These are phyloP conservation scores for Podarcis raffonei DNA, from an alignment of 2,113 vertebrate genomes.

Conservation along the genomic window DNA sequence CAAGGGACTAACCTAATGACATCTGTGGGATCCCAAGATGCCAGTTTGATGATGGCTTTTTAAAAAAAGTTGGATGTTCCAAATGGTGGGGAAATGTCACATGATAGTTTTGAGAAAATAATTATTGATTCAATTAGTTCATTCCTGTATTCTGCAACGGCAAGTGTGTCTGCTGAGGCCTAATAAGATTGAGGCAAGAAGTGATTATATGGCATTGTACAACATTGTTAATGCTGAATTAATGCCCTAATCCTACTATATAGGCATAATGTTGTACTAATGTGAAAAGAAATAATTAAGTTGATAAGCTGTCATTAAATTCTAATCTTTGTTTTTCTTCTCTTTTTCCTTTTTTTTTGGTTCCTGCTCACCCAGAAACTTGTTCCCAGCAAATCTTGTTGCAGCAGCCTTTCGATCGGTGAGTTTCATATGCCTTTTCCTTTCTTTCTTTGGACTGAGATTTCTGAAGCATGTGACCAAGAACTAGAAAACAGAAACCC, in stretches of 20 bases:
- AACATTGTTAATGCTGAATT: background rate
- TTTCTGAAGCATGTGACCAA: background rate
- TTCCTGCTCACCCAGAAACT: slow-evolving; percentile 81
- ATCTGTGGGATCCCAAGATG: background rate
- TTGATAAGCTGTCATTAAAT: background rate
- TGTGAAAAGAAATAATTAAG: background rate
- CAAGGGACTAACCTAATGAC: no score
- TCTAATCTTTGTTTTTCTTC: background rate
- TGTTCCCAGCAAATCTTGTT: slow-evolving; percentile 95
- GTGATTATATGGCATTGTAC: background rate
- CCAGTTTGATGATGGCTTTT: background rate
- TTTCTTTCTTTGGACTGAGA: background rate
- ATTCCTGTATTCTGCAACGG: background rate
- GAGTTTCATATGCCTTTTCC: slow-evolving; percentile 1
- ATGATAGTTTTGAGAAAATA: background rate
- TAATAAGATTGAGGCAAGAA: background rate
- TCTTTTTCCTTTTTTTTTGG: slow-evolving; percentile 41
- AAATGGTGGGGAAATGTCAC: accelerated
- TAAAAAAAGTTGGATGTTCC: slow-evolving; percentile 5
- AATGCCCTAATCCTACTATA: slow-evolving; percentile 16
- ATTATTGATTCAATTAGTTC: background rate
- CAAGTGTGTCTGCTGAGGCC: background rate
- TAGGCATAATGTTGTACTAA: background rate
- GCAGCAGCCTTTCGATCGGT: slow-evolving; percentile 92
- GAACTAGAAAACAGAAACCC: background rate